Base-by-base conservation (phyloP, 2,888 invertebrate species). In the Ophion slaviceki region DNA sequence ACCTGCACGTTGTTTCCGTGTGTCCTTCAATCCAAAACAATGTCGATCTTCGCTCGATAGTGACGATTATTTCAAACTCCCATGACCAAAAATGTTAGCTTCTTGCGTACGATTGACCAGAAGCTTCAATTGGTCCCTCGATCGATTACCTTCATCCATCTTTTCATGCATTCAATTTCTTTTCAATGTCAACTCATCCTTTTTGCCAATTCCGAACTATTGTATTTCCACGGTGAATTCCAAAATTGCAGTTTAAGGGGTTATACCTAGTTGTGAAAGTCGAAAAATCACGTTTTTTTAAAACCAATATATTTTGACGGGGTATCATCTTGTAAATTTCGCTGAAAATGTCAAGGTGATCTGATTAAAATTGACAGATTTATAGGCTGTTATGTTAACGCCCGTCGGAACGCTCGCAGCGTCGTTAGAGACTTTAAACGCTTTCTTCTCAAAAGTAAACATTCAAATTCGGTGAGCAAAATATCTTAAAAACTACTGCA, bases 11-110 rank as follows among this genome's bases (percentile, higher is more conserved):
- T 59, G 40, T 77, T 66, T 76, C 32, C n/a, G 32, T 68, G 10
- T 28, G 40, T 77, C 40, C 20, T 62, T 47, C 32, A 11, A 79
- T 47, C 45, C 47, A n/a, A 2, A 20, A 20, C 32, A 28, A 47
- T 70, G 62, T 47, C 20, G 10, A 45, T 70, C 61, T 20, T 14
- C 28, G 68, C 71, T 79, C 11, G n/a, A 61, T 62, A 0, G 45
- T 8, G 61, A 70, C 28, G n/a, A 45, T 28, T 47, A 59, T 59
- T 40, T 11, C 87, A 86, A 87, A 86, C 87, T 84, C 14, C 24
- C 28, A 45, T 24, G 11, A 32, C 4, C 8, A 47, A 1, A 14
- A 17, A 14, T 24, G 24, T 24, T n/a, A 28, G 11, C 53, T 53
- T 53, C 14, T 2, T 53, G 17, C 14, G 53, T 53, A 14, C 14